Evolutionary conservation across 2,113 vertebrate species (phyloP), one percentile per base, ranked within the genome.

Genomic region (Eudorcas thomsonii): DNA sequence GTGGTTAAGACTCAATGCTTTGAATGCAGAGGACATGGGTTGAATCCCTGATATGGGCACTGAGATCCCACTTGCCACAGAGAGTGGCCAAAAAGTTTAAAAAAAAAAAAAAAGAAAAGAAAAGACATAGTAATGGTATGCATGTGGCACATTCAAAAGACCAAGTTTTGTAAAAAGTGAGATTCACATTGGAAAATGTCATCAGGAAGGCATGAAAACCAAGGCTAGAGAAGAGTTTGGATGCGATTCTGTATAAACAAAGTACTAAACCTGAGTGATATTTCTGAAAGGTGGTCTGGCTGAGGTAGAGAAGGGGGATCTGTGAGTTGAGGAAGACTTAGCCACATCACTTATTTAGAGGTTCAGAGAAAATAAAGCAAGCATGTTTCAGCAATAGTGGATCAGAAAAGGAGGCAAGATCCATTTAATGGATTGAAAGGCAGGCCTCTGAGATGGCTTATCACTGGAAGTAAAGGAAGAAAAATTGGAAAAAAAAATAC

Each of bases 201-300:
- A 0, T 21, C 1, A 0, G 50, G 9, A 48, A 26, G 11, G 5
- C 17, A 92, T 6, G 6, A 7, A 45, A 81, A 33, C 50, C 26
- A 45, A 52, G 3, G 33, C 23, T 52, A 90, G 50, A 45, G 55
- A 91, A 6, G 45, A 57, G 26, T 39, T 39, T 74, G 30, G 11
- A 45, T 12, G 57, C 25, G 23, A 83, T 60, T 84, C 21, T 39
- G 33, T 83, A 50, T 64, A 36, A 64, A 57, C 6, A 30, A n/a
- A 6, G 17, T 87, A 45, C 33, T 92, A 59, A 81, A 74, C 39
- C 59, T 55, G 78, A 80, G 13, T 78, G 9, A 1, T n/a, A 14
- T 15, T 93, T 83, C 87, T 45, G 30, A 50, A 67, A 91, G 15
- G 54, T 23, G 7, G 7, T 50, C 16, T 55, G 17, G 52, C 3